phyloP scores from a whole-genome alignment of 2,888 invertebrate species.

The Allygus modestus region DNA sequence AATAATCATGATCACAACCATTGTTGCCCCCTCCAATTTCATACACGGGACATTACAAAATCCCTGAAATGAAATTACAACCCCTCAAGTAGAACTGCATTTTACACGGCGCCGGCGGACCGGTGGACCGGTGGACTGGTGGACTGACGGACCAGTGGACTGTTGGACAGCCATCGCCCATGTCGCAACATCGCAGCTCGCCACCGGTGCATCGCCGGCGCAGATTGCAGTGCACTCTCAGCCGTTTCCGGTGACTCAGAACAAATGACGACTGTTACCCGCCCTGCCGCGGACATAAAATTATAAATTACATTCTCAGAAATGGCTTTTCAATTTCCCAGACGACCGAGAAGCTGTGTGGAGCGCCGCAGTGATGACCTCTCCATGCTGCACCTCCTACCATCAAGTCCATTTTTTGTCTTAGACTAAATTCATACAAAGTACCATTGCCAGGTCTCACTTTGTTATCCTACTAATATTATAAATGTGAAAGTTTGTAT shows the following conservation, averaged over 20 bases:
- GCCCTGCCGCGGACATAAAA: slow-evolving; percentile 51
- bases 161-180: not conserved
- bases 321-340: slow-evolving; percentile 52
- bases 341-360: not conserved
- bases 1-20: too few species aligned
- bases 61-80: too few species aligned
- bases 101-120: too few species aligned
- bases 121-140: too few species aligned
- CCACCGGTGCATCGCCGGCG: not conserved
- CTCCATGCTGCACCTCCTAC: not conserved
- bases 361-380: not conserved
- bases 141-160: too few species aligned
- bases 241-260: slow-evolving; percentile 47
- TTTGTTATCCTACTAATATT: too few species aligned
- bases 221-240: not conserved
- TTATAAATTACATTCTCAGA: slow-evolving; percentile 58
- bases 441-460: too few species aligned
- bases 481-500: too few species aligned
- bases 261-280: slow-evolving; percentile 46
- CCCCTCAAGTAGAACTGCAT: too few species aligned
- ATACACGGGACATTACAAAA: too few species aligned
- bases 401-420: not conserved
- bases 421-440: too few species aligned
- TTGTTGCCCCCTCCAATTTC: too few species aligned
- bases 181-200: not conserved